Conservation (phyloP, 2,797 vertebrate genomes). For the Schizopygopsis malacanthus region DNA sequence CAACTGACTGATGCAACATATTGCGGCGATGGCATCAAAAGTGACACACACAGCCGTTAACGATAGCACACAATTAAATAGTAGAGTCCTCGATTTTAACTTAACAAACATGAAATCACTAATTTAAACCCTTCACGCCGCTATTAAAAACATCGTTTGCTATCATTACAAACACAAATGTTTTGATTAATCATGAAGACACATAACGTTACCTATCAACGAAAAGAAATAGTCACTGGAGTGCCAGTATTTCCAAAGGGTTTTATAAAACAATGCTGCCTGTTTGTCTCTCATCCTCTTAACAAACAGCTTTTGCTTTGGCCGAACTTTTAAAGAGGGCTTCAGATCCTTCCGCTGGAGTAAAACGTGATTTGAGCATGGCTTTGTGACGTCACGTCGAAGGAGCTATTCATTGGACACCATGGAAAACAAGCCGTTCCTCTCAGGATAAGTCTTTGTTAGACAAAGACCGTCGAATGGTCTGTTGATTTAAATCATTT, state of each 20-base stretch:
- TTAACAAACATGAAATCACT: neutral
- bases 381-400: constrained; percentile 54
- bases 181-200: neutral
- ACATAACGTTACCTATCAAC: constrained; percentile 34
- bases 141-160: neutral
- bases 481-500: neutral
- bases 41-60: too few species aligned
- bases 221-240: constrained; percentile 70
- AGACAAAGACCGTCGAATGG: neutral
- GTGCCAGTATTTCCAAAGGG: constrained; percentile 68
- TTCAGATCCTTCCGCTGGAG: constrained; percentile 47
- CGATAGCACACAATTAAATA: neutral
- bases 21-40: neutral
- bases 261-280: constrained; percentile 12
- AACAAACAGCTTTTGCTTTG: neutral
- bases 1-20: neutral
- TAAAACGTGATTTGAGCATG: constrained; percentile 56
- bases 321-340: constrained; percentile 71
- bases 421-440: neutral
- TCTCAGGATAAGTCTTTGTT: neutral
- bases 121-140: neutral
- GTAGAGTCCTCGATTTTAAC: neutral
- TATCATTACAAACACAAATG: neutral
- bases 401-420: neutral
- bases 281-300: constrained; percentile 75